Evolutionary conservation across 2,113 vertebrate species (phyloP).

Genomic region (Microcebus griseorufus): DNA sequence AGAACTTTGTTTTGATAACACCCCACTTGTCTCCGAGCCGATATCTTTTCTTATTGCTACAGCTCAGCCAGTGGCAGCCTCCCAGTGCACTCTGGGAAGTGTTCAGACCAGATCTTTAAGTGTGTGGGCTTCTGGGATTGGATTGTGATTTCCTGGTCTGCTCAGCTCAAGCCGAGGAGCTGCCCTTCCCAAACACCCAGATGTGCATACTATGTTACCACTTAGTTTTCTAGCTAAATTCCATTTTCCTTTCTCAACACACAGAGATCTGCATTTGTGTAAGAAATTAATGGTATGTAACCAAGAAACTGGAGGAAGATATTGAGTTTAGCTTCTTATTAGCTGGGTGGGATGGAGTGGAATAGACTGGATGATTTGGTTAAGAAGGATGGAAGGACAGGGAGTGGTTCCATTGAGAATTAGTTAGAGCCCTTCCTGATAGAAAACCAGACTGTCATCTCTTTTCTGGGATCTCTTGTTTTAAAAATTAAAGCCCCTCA

Average conservation of each 20-base stretch:
- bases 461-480: not conserved
- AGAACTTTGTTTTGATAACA: not conserved
- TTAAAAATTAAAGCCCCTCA: not conserved
- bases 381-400: not conserved
- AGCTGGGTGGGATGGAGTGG: not conserved
- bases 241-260: not conserved
- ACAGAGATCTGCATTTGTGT: not conserved
- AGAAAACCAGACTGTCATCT: not conserved
- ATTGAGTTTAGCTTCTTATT: not conserved
- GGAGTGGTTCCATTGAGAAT: not conserved
- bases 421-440: too few relatives aligned
- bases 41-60: too few relatives aligned
- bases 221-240: slow-evolving; percentile 27
- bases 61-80: not conserved
- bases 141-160: not conserved
- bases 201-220: not conserved
- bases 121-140: not conserved
- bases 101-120: not conserved
- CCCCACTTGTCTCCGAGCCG: not conserved
- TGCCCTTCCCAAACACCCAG: not conserved
- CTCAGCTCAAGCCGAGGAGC: too few relatives aligned
- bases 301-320: slow-evolving; percentile 31
- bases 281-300: not conserved
- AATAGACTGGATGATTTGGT: not conserved
- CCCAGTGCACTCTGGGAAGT: not conserved